Evolutionary conservation across 2,797 vertebrate genomes (phyloP), one percentile per base, ranked within the genome.

Genomic region (Paguma larvata): DNA sequence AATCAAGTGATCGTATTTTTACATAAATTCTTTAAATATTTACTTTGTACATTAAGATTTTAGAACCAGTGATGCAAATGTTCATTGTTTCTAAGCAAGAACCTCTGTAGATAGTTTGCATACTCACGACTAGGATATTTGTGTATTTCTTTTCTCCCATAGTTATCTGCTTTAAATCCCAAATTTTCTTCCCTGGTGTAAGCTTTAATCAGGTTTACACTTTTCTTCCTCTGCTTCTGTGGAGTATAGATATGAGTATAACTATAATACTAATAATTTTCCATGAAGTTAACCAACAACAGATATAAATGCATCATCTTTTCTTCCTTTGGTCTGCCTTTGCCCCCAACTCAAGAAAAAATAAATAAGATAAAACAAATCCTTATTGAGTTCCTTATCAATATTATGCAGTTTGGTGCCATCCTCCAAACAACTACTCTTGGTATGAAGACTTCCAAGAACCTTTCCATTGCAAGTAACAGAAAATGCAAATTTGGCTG

Each of bases 201-300:
- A 73, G 32, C 25, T 85, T 53, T 73, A 75, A 79, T 56, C 19
- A 59, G 18, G 15, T 34, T 78, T 18, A 62, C 8, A 44, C 1
- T 78, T 32, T 51, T 46, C 19, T 97, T 88, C 65, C n/a, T 91
- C 46, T 65, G 34, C n/a, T 96, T 94, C n/a, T 78, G 51, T 9
- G 38, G 27, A 8, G 80, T 59, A 87, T 18, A 67, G 41, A 91
- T 73, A 65, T 12, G 11, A 44, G 1, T n/a, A 84, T 15, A 72
- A 12, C 12, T 78, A 21, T 77, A 48, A 73, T 73, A 46, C 62
- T 92, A 78, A 86, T 38, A 70, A 70, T 67, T 62, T 89, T 30
- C 12, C 25, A 65, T 23, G 30, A 44, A 53, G 32, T 73, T 14
- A 41, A 92, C 30, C 21, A 77, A 56, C 18, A 62, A 7, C 75